Evolutionary conservation across 2,113 vertebrate species (phyloP).

Genomic region (Panthera tigris): DNA sequence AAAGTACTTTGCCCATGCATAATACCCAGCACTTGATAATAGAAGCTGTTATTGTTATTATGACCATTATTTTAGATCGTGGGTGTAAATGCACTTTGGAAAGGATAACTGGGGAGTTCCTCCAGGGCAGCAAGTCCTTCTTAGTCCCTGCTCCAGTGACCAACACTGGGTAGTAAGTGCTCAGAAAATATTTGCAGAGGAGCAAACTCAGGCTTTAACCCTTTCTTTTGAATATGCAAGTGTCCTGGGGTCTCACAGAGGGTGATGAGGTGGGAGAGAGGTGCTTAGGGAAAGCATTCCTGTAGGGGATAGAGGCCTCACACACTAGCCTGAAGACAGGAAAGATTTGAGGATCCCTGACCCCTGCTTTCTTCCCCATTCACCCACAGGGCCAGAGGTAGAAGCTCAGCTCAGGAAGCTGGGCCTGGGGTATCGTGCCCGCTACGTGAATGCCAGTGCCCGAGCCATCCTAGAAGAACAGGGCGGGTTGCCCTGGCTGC

Average conservation of each 20-base stretch:
- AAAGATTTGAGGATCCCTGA: neutral
- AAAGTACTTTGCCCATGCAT: neutral
- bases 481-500: conserved; percentile 87
- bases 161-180: neutral
- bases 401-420: conserved; percentile 89
- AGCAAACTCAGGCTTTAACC: neutral
- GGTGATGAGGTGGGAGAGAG: neutral
- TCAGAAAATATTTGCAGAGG: conserved; percentile 8
- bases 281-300: neutral
- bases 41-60: neutral
- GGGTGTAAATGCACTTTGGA: neutral
- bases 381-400: conserved; percentile 83
- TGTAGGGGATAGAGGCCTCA: neutral
- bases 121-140: neutral
- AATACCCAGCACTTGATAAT: neutral
- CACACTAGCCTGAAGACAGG: neutral
- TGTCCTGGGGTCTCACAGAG: neutral
- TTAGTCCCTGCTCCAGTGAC: neutral
- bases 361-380: neutral
- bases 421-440: conserved; percentile 96
- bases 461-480: conserved; percentile 85
- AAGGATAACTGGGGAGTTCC: neutral
- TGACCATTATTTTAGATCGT: neutral
- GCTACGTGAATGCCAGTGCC: conserved; percentile 90
- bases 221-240: neutral